Percentiles rank a stretch among this genome's conserved stretches.
Evolutionary conservation across 2,888 invertebrate species (phyloP).

Genomic region (Drosophila neutralis): DNA sequence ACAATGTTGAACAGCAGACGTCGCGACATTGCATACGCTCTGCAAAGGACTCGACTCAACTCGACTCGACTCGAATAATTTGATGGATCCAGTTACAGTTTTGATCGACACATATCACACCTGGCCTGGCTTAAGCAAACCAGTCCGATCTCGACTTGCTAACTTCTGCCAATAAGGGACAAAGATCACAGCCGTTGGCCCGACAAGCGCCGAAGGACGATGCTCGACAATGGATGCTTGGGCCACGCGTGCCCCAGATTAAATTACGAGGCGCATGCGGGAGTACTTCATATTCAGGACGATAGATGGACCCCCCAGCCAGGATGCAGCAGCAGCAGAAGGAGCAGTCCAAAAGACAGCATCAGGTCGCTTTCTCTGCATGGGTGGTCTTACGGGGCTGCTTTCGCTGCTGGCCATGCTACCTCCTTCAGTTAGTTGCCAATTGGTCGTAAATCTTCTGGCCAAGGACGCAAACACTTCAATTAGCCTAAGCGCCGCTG

Average conservation of each 20-base stretch:
- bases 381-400: slow-evolving; percentile 40
- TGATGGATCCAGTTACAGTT: slow-evolving; percentile 52
- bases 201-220: slow-evolving; percentile 40
- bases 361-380: slow-evolving; percentile 29
- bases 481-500: slow-evolving; percentile 73
- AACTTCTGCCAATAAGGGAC: slow-evolving; percentile 46
- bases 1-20: slow-evolving; percentile 48
- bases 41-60: slow-evolving; percentile 25
- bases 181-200: slow-evolving; percentile 75
- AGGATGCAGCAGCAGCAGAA: slow-evolving; percentile 37
- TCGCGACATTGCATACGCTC: slow-evolving; percentile 65
- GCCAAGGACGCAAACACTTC: slow-evolving; percentile 58
- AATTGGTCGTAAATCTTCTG: slow-evolving; percentile 48
- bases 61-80: slow-evolving; percentile 16
- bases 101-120: slow-evolving; percentile 60
- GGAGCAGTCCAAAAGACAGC: slow-evolving; percentile 17
- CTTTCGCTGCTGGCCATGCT: slow-evolving; percentile 39
- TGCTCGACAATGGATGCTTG: slow-evolving; percentile 11
- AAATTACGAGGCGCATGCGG: slow-evolving; percentile 65
- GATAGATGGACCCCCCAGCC: slow-evolving; percentile 61
- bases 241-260: slow-evolving; percentile 73
- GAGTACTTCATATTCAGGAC: slow-evolving; percentile 17
- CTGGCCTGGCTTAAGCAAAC: slow-evolving; percentile 28
- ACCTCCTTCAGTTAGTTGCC: slow-evolving; percentile 27
- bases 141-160: slow-evolving; percentile 20